Evolutionary conservation across 2,888 invertebrate genomes (phyloP).

Genomic region (Periphyllus acericola): DNA sequence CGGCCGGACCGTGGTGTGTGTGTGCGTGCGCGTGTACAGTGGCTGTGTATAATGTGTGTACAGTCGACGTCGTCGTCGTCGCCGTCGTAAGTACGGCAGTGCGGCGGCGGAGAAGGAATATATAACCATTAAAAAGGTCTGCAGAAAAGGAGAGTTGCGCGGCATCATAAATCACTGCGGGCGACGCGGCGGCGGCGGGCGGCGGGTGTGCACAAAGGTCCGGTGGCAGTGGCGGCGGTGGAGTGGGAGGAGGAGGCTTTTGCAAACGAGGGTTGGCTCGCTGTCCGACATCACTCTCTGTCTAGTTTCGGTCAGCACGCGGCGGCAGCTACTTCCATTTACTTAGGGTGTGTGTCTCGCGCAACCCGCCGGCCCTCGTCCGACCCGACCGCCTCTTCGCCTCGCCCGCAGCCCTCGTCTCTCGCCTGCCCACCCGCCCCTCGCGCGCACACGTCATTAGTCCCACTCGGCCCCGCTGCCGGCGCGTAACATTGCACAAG

Average conservation of each 20-base stretch:
- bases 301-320: conserved; percentile 60
- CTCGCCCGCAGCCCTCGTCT: not conserved
- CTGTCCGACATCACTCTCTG: conserved; percentile 61
- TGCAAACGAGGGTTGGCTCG: conserved; percentile 60
- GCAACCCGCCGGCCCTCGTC: not conserved
- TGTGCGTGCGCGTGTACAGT: not conserved
- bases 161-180: conserved; percentile 56
- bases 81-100: not conserved
- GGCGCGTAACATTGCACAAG: not conserved
- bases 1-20: conserved; percentile 32
- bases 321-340: conserved; percentile 51
- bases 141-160: conserved; percentile 51
- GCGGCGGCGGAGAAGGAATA: not conserved
- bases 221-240: conserved; percentile 2
- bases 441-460: conserved; percentile 39
- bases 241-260: conserved; percentile 32
- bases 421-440: not conserved
- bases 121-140: conserved; percentile 60
- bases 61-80: not conserved
- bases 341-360: conserved; percentile 40
- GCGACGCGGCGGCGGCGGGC: conserved; percentile 23
- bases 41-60: not conserved
- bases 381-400: not conserved
- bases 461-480: not conserved
- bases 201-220: conserved; percentile 51